Evolutionary conservation across 2,888 invertebrate genomes (phyloP).

Genomic region (Entomobrya proxima): DNA sequence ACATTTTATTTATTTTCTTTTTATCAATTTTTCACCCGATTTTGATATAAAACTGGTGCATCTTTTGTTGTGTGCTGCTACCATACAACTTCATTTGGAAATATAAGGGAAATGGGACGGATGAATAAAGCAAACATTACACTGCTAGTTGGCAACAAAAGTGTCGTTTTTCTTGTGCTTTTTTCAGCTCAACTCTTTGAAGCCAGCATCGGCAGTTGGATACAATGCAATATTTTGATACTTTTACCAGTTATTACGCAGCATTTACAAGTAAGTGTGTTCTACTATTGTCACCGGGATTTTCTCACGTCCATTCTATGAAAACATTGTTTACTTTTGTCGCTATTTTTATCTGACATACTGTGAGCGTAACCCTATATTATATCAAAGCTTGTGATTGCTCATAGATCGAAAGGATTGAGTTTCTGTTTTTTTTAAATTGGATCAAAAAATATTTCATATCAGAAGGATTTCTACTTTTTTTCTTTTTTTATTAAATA

Average conservation of each 20-base stretch:
- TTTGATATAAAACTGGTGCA: conserved; percentile 22
- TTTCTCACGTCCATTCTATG: conserved; percentile 55
- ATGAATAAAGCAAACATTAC: background rate
- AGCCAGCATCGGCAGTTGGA: background rate
- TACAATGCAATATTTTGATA: conserved; percentile 56
- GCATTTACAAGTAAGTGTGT: background rate
- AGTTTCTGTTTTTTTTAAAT: conserved; percentile 51
- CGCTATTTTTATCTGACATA: background rate
- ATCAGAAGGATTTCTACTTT: conserved; percentile 20
- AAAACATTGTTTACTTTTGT: conserved; percentile 39
- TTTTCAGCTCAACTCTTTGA: conserved; percentile 51
- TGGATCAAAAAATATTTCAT: conserved; percentile 33
- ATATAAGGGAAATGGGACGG: conserved; percentile 23
- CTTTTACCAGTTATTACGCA: conserved; percentile 53
- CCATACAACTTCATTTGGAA: background rate
- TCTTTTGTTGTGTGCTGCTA: background rate
- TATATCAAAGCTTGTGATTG: background rate
- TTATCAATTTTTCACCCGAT: conserved; percentile 26
- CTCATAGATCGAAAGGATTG: conserved; percentile 43
- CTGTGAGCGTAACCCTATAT: conserved; percentile 9
- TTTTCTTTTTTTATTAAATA: conserved; percentile 10
- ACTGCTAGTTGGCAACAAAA: conserved; percentile 13
- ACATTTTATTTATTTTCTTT: conserved; percentile 40
- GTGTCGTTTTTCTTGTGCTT: conserved; percentile 28
- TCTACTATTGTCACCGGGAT: conserved; percentile 33